phyloP scores from a whole-genome alignment of 2,888 invertebrate species.

The Chrysolina americana region DNA sequence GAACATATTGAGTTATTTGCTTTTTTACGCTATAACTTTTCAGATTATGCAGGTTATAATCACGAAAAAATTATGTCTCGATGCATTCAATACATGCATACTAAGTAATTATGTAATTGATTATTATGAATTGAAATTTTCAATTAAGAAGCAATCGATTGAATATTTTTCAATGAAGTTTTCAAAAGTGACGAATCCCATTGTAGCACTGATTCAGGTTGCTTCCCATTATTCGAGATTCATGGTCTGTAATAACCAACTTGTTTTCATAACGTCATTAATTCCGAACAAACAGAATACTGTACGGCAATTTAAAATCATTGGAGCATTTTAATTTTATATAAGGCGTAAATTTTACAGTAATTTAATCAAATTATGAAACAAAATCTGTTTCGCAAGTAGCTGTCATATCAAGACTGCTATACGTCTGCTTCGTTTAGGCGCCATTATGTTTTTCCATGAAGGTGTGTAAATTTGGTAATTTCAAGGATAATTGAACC shows the following conservation, averaged over 20 bases:
- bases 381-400: slow-evolving; percentile 39
- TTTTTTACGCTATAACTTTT: too few relatives aligned
- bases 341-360: slow-evolving; percentile 44
- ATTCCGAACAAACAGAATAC: slow-evolving; percentile 18
- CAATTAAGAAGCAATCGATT: too few relatives aligned
- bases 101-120: too few relatives aligned
- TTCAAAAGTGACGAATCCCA: not conserved
- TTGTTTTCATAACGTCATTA: slow-evolving; percentile 19
- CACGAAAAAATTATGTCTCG: too few relatives aligned
- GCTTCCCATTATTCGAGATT: slow-evolving; percentile 2
- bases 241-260: slow-evolving; percentile 18
- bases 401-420: slow-evolving; percentile 39
- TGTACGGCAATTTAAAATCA: slow-evolving; percentile 27
- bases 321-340: slow-evolving; percentile 44
- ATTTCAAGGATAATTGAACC: slow-evolving; percentile 63
- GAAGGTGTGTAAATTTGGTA: slow-evolving; percentile 60
- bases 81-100: too few relatives aligned
- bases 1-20: too few relatives aligned
- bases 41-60: too few relatives aligned
- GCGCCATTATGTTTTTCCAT: slow-evolving; percentile 53
- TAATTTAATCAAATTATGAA: slow-evolving; percentile 47
- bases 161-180: not conserved
- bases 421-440: slow-evolving; percentile 46
- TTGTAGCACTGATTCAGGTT: not conserved
- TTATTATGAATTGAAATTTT: too few relatives aligned